Percentiles rank a stretch among this genome's conserved stretches.
Conservation (phyloP, 2,888 invertebrate genomes). For the Synanthedon myopaeformis region DNA sequence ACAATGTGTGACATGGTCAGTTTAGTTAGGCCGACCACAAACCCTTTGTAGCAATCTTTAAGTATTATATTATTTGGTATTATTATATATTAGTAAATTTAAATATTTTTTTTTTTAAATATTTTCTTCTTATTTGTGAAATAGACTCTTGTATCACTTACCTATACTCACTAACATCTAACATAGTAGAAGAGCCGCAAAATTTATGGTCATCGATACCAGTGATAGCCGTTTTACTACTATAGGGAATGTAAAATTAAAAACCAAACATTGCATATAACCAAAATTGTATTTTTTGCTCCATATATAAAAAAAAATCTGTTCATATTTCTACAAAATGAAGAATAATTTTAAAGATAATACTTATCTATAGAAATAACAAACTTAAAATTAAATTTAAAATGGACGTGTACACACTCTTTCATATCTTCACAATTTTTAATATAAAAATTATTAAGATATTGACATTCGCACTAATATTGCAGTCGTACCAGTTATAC, state of each 20-base stretch:
- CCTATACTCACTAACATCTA: no score
- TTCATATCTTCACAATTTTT: conserved; percentile 56
- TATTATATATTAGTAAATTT: no score
- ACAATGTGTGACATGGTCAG: no score
- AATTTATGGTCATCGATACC: no score
- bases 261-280: not conserved
- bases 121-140: no score
- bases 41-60: no score
- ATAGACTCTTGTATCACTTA: no score
- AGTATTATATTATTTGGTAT: no score
- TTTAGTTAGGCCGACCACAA: no score
- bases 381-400: conserved; percentile 34
- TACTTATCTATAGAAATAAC: conserved; percentile 49
- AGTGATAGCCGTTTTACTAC: no score
- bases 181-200: no score
- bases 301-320: conserved; percentile 56
- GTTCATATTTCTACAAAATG: conserved; percentile 55
- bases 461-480: conserved; percentile 24
- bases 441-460: conserved; percentile 66
- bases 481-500: conserved; percentile 23
- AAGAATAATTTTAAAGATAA: conserved; percentile 60
- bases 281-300: conserved; percentile 50
- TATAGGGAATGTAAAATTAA: not conserved
- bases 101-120: no score
- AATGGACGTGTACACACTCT: conserved; percentile 57